A percentile compares a stretch with the other conserved stretches of the same genome.
Evolutionary conservation across 2,888 invertebrate genomes (phyloP).

Genomic region (Gandaritis pyraliata): DNA sequence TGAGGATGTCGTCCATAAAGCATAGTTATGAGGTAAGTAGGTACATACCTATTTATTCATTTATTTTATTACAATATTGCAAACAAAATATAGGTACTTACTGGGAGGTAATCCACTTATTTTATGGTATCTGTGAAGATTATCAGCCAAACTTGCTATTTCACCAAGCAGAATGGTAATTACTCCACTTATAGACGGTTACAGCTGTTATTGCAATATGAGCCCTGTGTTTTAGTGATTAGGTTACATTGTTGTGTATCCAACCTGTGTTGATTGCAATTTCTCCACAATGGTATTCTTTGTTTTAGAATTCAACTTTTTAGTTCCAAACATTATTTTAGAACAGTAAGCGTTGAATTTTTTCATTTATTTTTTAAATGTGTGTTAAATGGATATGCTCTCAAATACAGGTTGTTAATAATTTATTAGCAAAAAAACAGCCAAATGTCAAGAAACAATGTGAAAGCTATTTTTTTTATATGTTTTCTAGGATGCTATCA

Average conservation of each 20-base stretch:
- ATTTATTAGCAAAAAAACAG: not conserved
- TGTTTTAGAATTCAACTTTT: not conserved
- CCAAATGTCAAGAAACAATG: not conserved
- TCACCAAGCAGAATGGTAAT: not conserved
- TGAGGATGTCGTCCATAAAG: slow-evolving; percentile 67
- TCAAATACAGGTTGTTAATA: slow-evolving; percentile 9
- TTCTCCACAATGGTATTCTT: slow-evolving; percentile 3
- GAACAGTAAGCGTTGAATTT: not conserved
- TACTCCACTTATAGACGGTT: not conserved
- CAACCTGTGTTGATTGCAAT: slow-evolving; percentile 4
- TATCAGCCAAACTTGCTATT: not conserved
- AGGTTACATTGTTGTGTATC: slow-evolving; percentile 13
- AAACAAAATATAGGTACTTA: not conserved
- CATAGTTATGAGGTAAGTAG: slow-evolving; percentile 69
- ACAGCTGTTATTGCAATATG: slow-evolving; percentile 16
- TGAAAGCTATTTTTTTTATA: not conserved
- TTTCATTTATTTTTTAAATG: not conserved
- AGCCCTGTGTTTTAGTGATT: slow-evolving; percentile 12
- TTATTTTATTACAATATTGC: not conserved
- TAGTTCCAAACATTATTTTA: not conserved
- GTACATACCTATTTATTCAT: not conserved
- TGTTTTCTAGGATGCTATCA: slow-evolving; percentile 86
- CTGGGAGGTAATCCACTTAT: not conserved
- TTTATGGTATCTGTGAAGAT: not conserved
- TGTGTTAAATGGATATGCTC: slow-evolving; percentile 13